A percentile compares a stretch with the other conserved stretches of the same genome.
These are phyloP conservation scores for Myiozetetes cayanensis DNA, from an alignment of 2,113 vertebrate genomes.

Conservation along the genomic window DNA sequence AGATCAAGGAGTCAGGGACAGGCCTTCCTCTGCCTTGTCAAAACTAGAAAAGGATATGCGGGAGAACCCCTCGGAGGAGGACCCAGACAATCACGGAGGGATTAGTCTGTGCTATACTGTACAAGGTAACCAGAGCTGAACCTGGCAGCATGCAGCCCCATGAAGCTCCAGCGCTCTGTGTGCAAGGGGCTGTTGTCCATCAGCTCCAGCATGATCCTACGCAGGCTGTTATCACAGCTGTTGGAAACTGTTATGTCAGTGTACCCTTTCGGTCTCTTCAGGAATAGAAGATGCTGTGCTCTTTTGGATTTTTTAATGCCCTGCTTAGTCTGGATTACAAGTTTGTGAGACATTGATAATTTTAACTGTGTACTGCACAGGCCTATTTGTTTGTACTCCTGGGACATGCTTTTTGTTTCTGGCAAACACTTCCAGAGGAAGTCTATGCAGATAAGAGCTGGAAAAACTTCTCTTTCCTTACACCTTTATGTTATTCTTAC, in stretches of 20 bases:
- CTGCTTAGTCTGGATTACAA: slow-evolving; percentile 42
- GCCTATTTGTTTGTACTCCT: background rate
- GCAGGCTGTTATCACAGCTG: slow-evolving; percentile 64
- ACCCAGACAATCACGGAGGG: background rate
- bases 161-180: background rate
- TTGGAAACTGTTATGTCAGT: slow-evolving; percentile 71
- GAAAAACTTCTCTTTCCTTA: background rate
- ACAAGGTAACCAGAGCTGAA: slow-evolving; percentile 6
- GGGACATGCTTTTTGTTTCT: background rate
- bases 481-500: background rate
- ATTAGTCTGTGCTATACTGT: slow-evolving; percentile 1
- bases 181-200: slow-evolving; percentile 58
- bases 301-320: slow-evolving; percentile 14
- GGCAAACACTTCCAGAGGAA: background rate
- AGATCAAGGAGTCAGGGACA: background rate
- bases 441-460: background rate
- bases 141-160: background rate
- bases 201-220: slow-evolving; percentile 27
- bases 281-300: slow-evolving; percentile 53
- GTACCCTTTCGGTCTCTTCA: slow-evolving; percentile 51
- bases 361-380: background rate
- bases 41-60: slow-evolving; percentile 36
- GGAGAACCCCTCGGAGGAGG: background rate
- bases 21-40: slow-evolving; percentile 14
- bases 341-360: background rate